phyloP scores from a whole-genome alignment of 2,888 invertebrate genomes.

The Amaurobius ferox region DNA sequence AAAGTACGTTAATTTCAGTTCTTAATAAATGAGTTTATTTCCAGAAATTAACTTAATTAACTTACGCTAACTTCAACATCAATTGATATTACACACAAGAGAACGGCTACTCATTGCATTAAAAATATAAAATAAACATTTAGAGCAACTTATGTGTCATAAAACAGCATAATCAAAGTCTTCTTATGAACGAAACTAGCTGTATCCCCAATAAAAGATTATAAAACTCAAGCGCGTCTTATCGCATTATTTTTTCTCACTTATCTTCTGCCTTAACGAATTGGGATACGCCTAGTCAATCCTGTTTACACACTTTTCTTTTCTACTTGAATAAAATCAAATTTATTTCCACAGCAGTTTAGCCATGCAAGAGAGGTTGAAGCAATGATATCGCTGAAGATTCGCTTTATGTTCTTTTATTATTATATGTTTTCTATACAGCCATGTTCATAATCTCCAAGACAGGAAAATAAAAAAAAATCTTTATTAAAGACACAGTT shows the following conservation, averaged over 20 bases:
- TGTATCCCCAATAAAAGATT: not conserved
- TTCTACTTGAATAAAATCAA: conserved; percentile 27
- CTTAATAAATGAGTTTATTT: no score
- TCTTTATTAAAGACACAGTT: conserved; percentile 38
- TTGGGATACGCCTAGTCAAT: not conserved
- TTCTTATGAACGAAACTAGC: not conserved
- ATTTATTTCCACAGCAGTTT: conserved; percentile 36
- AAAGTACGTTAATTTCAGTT: no score
- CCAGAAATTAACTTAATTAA: no score
- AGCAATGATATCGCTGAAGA: not conserved
- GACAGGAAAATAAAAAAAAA: conserved; percentile 47
- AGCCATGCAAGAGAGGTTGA: not conserved
- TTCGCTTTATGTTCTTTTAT: not conserved
- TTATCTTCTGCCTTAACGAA: not conserved
- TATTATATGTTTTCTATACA: conserved; percentile 30
- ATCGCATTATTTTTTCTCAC: conserved; percentile 16
- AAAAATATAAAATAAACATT: not conserved
- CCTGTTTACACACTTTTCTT: not conserved
- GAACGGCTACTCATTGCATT: no score
- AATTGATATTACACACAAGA: no score
- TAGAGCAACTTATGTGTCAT: not conserved
- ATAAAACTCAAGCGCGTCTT: not conserved
- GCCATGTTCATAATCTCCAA: not conserved
- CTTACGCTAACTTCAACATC: no score
- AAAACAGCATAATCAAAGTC: conserved; percentile 45